Conservation (phyloP, 2,113 vertebrate species). For the Ceyx margarethae region DNA sequence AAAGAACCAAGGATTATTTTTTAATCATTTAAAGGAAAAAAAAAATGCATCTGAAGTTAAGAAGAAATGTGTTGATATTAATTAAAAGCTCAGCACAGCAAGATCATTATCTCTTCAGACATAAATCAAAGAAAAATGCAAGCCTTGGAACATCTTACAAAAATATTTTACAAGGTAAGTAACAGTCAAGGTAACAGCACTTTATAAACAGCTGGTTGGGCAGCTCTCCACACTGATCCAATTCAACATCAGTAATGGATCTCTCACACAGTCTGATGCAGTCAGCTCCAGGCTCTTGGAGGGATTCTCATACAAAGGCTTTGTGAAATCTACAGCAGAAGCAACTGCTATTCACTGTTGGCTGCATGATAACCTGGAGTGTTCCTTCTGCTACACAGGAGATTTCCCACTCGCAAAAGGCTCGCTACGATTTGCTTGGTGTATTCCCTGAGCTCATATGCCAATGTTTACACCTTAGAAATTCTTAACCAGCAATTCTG, state of each 20-base stretch:
- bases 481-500: background rate
- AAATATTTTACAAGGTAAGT: background rate
- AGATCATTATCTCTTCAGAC: background rate
- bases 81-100: background rate
- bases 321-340: background rate
- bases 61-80: background rate
- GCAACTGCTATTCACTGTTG: background rate
- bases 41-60: background rate
- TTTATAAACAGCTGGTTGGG: background rate
- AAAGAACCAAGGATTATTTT: background rate
- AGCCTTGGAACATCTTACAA: background rate
- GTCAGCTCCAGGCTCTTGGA: background rate
- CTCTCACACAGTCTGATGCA: background rate
- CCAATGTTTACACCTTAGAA: background rate
- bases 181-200: background rate
- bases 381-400: background rate
- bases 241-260: background rate
- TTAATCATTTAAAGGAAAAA: background rate
- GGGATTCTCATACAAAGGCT: background rate
- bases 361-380: background rate
- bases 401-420: background rate
- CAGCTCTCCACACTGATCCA: background rate
- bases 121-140: background rate
- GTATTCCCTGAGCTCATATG: background rate
- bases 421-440: background rate